These are phyloP conservation scores for Brienomyrus brachyistius DNA, from an alignment of 2,113 vertebrate genomes.

Conservation along the genomic window DNA sequence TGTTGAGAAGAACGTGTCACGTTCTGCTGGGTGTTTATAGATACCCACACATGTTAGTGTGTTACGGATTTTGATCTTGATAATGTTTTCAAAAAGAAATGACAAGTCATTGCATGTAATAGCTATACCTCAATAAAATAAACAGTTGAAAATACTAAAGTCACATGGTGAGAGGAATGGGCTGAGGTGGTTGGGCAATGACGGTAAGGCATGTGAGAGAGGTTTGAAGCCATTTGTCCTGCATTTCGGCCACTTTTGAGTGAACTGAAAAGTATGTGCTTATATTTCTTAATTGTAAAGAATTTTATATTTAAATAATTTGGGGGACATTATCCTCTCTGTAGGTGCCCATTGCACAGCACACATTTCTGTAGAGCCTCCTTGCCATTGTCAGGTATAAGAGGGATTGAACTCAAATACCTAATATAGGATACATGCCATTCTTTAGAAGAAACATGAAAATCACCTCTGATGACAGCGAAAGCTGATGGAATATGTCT, in stretches of 20 bases:
- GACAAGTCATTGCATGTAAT: background rate
- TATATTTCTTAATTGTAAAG: background rate
- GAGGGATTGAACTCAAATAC: background rate
- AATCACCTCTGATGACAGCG: background rate
- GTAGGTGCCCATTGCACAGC: background rate
- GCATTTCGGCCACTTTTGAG: background rate
- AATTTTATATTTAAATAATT: background rate
- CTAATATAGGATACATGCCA: background rate
- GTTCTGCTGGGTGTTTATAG: background rate
- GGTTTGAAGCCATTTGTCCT: background rate
- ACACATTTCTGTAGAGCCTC: background rate
- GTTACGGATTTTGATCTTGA: background rate
- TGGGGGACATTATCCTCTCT: background rate
- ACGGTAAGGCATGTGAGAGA: background rate
- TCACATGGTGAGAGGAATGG: background rate
- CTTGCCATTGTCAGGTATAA: background rate
- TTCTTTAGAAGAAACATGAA: background rate
- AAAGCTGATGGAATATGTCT: background rate
- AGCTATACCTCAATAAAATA: background rate
- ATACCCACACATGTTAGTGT: background rate
- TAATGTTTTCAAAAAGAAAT: background rate
- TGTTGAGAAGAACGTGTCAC: background rate
- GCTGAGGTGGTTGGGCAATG: background rate
- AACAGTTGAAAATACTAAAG: background rate
- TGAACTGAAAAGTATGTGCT: background rate